phyloP scores from a whole-genome alignment of 37 sponge, comb jelly and placozoan genomes.

The Halichondria panicea region DNA sequence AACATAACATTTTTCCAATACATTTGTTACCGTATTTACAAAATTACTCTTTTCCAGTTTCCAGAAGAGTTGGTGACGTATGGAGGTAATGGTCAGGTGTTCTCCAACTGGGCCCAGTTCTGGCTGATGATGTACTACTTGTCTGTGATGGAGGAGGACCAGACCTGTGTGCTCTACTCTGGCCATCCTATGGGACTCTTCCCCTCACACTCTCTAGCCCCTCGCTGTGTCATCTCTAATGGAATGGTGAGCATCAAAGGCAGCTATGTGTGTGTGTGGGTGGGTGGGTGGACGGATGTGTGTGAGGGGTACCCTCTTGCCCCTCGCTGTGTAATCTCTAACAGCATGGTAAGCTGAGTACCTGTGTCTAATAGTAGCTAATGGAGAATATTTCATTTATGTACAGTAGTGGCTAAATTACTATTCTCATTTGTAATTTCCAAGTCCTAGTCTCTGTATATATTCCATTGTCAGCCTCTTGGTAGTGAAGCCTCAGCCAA shows the following conservation, averaged over 20 bases:
- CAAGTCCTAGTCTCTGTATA: not conserved
- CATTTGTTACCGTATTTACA: not conserved
- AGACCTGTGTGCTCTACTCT: constrained; percentile 96
- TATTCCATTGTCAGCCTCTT: no score
- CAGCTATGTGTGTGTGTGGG: no score
- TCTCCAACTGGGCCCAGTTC: constrained; percentile 99
- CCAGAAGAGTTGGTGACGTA: constrained; percentile 98
- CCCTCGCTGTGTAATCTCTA: no score
- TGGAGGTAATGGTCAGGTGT: constrained; percentile 98
- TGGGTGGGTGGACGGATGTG: no score
- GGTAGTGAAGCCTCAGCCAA: no score
- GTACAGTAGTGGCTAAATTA: no score
- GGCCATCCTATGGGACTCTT: constrained; percentile 98
- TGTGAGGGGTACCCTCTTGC: not conserved
- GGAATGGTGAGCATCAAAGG: constrained; percentile 77
- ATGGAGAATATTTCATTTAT: no score
- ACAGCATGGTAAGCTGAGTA: no score
- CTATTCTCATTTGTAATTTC: not conserved
- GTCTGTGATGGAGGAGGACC: constrained; percentile 86
- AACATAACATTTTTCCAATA: not conserved
- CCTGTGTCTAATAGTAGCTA: no score
- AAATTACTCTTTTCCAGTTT: constrained; percentile 37
- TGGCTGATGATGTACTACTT: constrained; percentile 95
- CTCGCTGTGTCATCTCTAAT: constrained; percentile 93
- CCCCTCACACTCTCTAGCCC: constrained; percentile 80